Conservation (phyloP, 2,797 vertebrate species). For the Danio albolineatus region DNA sequence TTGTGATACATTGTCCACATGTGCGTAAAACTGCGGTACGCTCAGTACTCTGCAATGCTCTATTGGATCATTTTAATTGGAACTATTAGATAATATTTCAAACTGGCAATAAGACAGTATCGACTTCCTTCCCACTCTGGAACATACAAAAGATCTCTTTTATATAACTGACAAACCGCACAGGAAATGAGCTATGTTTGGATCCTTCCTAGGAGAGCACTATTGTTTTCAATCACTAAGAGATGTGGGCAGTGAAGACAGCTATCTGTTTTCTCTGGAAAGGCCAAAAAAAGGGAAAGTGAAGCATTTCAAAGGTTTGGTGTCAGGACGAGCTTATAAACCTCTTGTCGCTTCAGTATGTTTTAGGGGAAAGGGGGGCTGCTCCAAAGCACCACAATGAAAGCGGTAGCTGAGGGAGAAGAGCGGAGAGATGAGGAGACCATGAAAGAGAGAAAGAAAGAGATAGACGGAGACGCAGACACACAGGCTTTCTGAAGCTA, state of each 20-base stretch:
- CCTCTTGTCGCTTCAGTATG: conserved; percentile 18
- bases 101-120: conserved; percentile 23
- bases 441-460: conserved; percentile 18
- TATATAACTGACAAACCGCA: conserved; percentile 37
- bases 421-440: conserved; percentile 9
- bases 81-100: conserved; percentile 20
- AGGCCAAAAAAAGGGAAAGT: conserved; percentile 27
- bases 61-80: conserved; percentile 10
- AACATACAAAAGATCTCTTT: conserved; percentile 25
- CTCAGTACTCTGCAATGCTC: conserved; percentile 1
- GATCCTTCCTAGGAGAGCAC: conserved; percentile 27
- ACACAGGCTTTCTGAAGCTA: conserved; percentile 31
- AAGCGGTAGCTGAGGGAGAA: conserved; percentile 19
- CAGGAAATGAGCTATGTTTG: conserved; percentile 36
- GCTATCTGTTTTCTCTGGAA: conserved; percentile 48
- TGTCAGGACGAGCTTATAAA: conserved; percentile 51
- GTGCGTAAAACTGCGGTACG: neutral
- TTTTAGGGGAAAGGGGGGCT: conserved; percentile 5
- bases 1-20: conserved; percentile 7
- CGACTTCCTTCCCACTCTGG: conserved; percentile 27
- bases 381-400: neutral
- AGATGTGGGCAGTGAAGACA: conserved; percentile 35
- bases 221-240: conserved; percentile 53
- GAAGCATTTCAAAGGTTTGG: conserved; percentile 34
- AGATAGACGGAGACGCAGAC: conserved; percentile 20